A percentile compares a stretch with the other conserved stretches of the same genome.
phyloP scores from a whole-genome alignment of 2,797 vertebrate species.

The Eulemur rubriventer region DNA sequence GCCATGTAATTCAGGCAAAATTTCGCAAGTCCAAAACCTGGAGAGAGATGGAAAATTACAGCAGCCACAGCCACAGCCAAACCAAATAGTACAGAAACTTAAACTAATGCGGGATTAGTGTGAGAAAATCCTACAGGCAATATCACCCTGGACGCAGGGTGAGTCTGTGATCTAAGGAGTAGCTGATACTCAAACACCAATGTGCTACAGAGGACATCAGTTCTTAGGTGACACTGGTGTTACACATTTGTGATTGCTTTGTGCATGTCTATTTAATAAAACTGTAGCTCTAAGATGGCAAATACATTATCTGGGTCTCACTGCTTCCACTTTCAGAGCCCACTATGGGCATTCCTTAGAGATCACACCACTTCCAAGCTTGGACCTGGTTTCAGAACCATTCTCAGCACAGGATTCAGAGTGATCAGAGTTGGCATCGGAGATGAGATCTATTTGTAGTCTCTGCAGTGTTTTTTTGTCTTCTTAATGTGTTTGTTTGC shows the following conservation, averaged over 20 bases:
- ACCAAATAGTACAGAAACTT: neutral
- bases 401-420: neutral
- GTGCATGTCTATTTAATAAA: neutral
- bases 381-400: neutral
- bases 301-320: neutral
- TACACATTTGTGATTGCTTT: neutral
- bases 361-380: neutral
- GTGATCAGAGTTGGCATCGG: neutral
- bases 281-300: neutral
- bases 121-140: neutral
- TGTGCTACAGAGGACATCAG: neutral
- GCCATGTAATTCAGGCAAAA: neutral
- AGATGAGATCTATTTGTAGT: neutral
- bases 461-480: neutral
- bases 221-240: neutral
- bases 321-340: neutral
- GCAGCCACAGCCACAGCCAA: neutral
- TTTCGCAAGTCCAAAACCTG: neutral
- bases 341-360: neutral
- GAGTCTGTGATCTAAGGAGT: neutral
- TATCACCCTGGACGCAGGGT: neutral
- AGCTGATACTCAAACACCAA: neutral
- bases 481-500: neutral
- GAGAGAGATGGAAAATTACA: neutral
- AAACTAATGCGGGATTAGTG: neutral